Conservation (phyloP, 2,113 vertebrate genomes). For the Campylomormyrus numenius region DNA sequence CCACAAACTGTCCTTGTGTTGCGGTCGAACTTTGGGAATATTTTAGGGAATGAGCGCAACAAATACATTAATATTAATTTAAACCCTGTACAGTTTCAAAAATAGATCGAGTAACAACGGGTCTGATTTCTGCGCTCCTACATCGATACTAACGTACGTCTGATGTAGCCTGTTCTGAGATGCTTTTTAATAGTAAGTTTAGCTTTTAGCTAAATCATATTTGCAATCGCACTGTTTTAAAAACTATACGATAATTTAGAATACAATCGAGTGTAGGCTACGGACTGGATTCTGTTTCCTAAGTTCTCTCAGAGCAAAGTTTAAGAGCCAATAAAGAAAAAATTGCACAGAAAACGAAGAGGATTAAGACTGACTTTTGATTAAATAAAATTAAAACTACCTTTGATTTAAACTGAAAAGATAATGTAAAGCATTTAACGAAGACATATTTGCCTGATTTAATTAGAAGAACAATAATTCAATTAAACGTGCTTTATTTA, state of each 20-base stretch:
- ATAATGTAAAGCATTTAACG: background rate
- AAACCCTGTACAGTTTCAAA: background rate
- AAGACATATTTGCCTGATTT: background rate
- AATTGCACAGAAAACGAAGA: background rate
- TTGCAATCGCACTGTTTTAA: background rate
- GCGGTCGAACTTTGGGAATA: background rate
- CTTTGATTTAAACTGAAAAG: background rate
- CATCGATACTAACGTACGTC: background rate
- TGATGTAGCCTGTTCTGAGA: background rate
- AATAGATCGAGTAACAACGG: background rate
- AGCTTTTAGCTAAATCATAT: background rate
- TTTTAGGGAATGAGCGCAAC: background rate
- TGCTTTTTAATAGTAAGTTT: background rate
- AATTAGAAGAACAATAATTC: background rate
- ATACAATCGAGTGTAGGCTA: background rate
- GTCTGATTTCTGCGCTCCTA: background rate
- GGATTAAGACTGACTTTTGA: background rate
- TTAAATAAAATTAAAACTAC: background rate
- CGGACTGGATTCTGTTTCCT: background rate
- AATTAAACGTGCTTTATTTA: background rate
- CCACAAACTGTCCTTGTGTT: background rate
- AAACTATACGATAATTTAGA: background rate
- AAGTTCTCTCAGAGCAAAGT: background rate
- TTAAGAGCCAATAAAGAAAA: background rate
- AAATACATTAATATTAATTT: background rate